Evolutionary conservation across 1,140 invertebrate genomes (phyloP), one percentile per base, ranked within the genome.

Genomic region (Pogonomyrmex californicus): DNA sequence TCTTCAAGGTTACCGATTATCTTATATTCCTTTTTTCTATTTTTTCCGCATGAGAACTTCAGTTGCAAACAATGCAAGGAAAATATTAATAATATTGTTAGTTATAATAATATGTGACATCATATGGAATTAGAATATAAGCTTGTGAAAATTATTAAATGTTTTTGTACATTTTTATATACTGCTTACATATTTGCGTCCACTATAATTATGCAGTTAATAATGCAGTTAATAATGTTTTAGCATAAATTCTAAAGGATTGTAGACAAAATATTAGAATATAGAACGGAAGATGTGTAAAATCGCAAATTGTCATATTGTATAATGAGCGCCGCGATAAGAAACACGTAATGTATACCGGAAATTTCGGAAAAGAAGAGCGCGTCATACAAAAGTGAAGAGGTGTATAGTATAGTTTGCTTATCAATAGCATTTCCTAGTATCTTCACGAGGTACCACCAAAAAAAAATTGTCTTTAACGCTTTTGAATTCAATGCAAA

Each of bases 41-140:
- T 91, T 92, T 87, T 86, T 88, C 79, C 66, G 87, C 78, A 86
- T 75, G 85, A 88, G 86, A 90, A 92, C 92, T 93, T 91, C 85
- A 89, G 49, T 54, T 62, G 9, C 5, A 36, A 71, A 30, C 12
- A n/a, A 58, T 44, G 5, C 9, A 38, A 14, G 70, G 1, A 44
- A 71, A 44, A 33, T 23, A 71, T 33, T 36, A 5, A 41, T 47
- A 12, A 3, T 0, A 10, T 36, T 1, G 17, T 23, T 4, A 23
- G n/a, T 30, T 44, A 33, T 23, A 65, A 23, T 49, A 38, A 41
- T 79, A 10, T 30, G 7, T 38, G 23, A 78, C 3, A 10, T 60
- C 1, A 54, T 38, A 9, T 23, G 10, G 3, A 78, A 63, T 36
- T 62, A 41, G 14, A 38, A 38, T 14, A 44, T 2, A 58, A 38